Conservation (phyloP, 2,113 vertebrate species). For the Tragelaphus buxtoni region DNA sequence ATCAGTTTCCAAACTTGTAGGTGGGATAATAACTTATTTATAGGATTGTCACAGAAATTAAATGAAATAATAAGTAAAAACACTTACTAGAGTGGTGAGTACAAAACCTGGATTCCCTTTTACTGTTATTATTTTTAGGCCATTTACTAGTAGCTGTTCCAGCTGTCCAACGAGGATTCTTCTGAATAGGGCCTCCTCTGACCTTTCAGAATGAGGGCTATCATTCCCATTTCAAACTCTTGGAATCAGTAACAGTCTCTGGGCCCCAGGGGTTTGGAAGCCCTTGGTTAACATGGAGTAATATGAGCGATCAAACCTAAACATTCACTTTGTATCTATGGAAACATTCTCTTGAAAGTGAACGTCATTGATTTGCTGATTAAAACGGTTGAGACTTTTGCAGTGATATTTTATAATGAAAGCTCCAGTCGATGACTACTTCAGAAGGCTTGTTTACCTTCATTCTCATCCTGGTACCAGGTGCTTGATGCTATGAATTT, state of each 20-base stretch:
- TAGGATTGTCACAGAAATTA: not conserved
- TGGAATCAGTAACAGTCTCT: not conserved
- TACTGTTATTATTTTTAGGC: not conserved
- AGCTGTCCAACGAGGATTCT: not conserved
- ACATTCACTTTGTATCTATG: not conserved
- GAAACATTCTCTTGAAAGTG: constrained; percentile 8
- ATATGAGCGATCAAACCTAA: not conserved
- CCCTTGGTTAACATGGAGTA: not conserved
- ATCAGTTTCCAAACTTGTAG: not conserved
- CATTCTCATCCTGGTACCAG: not conserved
- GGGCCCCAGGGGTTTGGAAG: not conserved
- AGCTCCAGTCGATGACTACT: not conserved
- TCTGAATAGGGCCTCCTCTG: not conserved
- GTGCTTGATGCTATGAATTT: not conserved
- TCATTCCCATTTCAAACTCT: constrained; percentile 29
- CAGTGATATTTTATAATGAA: not conserved
- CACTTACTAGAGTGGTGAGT: not conserved
- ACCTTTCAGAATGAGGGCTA: not conserved
- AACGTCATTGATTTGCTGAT: not conserved
- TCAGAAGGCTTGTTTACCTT: not conserved
- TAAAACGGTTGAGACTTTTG: not conserved
- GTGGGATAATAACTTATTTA: not conserved
- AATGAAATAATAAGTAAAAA: not conserved
- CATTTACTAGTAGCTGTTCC: not conserved
- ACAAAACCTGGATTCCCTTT: not conserved